Conservation (phyloP, 2,113 vertebrate genomes). For the Craseonycteris thonglongyai region DNA sequence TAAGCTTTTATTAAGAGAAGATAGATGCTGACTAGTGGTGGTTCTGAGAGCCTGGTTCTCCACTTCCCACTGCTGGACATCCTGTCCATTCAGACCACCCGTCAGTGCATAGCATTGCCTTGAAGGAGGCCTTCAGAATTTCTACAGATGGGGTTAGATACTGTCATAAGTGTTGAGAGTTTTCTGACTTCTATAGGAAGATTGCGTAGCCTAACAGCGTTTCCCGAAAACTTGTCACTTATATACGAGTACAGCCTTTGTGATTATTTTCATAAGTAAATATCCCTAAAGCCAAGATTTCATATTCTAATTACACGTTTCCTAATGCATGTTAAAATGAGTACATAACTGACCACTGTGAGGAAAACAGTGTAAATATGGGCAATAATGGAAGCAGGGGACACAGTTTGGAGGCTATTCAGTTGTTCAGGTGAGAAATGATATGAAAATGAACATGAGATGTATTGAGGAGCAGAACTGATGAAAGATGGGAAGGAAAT, state of each 20-base stretch:
- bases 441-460: neutral
- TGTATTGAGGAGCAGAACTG: neutral
- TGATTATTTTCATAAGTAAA: neutral
- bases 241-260: neutral
- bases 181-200: neutral
- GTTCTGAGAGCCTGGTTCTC: neutral
- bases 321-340: neutral
- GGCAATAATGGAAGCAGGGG: neutral
- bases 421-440: neutral
- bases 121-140: neutral
- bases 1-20: neutral
- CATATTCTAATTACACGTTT: neutral
- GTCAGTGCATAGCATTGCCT: neutral
- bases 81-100: neutral
- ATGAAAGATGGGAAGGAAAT: neutral
- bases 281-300: neutral
- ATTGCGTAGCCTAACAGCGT: neutral
- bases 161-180: neutral
- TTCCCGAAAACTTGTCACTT: neutral
- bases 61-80: neutral
- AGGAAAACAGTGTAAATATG: neutral
- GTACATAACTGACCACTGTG: neutral
- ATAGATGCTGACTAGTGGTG: neutral
- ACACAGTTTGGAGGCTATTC: neutral
- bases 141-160: neutral